These are phyloP conservation scores for Pissodes strobi DNA, from an alignment of 1,140 invertebrate genomes.

Conservation along the genomic window DNA sequence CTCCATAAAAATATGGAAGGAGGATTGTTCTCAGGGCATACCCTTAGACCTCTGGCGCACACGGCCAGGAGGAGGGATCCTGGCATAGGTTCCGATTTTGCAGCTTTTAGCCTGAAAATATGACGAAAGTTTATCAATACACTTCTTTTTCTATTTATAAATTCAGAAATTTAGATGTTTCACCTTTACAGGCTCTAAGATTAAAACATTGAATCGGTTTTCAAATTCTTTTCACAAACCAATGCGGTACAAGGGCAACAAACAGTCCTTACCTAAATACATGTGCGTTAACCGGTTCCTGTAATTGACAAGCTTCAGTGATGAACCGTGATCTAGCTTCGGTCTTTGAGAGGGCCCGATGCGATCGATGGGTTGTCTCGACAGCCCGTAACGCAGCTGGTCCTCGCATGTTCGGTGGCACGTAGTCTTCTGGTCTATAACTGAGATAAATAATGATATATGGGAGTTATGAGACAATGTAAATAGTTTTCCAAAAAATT, in stretches of 20 bases:
- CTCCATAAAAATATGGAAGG: constrained; percentile 85
- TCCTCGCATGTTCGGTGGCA: constrained; percentile 64
- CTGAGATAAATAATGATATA: constrained; percentile 58
- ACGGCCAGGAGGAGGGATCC: constrained; percentile 79
- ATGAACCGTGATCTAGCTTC: constrained; percentile 87
- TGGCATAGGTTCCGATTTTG: constrained; percentile 76
- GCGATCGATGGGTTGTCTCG: constrained; percentile 70
- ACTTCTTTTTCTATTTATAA: no score
- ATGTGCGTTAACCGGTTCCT: constrained; percentile 90
- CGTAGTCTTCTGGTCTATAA: constrained; percentile 79
- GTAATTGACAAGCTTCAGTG: constrained; percentile 80
- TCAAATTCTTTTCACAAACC: not conserved
- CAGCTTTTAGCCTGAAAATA: constrained; percentile 69
- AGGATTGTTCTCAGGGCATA: constrained; percentile 72
- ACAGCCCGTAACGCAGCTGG: constrained; percentile 67
- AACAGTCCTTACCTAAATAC: constrained; percentile 63
- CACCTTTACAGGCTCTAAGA: no score
- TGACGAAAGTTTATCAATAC: not conserved
- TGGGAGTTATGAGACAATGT: no score
- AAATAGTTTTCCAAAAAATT: no score
- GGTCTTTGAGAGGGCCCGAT: constrained; percentile 65
- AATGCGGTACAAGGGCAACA: not conserved
- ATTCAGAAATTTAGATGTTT: no score
- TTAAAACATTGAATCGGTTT: not conserved
- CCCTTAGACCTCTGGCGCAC: constrained; percentile 83